Conservation (phyloP, 2,797 vertebrate species). For the Ctenochaetus hawaiiensis region DNA sequence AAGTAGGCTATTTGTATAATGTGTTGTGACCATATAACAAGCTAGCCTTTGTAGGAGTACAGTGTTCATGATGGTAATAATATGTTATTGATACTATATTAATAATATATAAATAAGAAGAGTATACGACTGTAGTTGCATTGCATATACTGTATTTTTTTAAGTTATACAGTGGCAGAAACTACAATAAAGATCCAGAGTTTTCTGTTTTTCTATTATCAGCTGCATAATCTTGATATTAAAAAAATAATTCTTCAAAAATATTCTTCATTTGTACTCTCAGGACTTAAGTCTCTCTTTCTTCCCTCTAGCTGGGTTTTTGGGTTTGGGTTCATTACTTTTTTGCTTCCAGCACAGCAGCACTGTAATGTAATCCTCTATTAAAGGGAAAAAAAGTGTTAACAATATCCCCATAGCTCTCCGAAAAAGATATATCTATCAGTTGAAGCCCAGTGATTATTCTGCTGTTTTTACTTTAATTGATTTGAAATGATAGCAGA, state of each 20-base stretch:
- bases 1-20: too few relatives aligned
- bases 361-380: not conserved
- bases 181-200: not conserved
- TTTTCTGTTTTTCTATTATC: not conserved
- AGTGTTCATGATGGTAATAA: not conserved
- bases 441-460: not conserved
- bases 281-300: not conserved
- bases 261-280: too few relatives aligned
- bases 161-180: not conserved
- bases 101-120: not conserved
- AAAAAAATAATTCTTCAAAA: too few relatives aligned
- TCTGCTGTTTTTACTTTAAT: constrained; percentile 1
- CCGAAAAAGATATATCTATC: not conserved
- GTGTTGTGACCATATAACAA: too few relatives aligned
- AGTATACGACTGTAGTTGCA: not conserved
- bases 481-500: not conserved
- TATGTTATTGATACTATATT: not conserved
- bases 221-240: too few relatives aligned
- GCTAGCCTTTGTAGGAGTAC: too few relatives aligned
- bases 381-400: not conserved
- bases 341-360: constrained; percentile 10
- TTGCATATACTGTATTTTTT: too few relatives aligned
- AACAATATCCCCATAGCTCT: not conserved
- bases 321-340: not conserved
- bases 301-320: not conserved